Evolutionary conservation across 2,888 invertebrate species (phyloP).

Genomic region (Drosophila antonietae): DNA sequence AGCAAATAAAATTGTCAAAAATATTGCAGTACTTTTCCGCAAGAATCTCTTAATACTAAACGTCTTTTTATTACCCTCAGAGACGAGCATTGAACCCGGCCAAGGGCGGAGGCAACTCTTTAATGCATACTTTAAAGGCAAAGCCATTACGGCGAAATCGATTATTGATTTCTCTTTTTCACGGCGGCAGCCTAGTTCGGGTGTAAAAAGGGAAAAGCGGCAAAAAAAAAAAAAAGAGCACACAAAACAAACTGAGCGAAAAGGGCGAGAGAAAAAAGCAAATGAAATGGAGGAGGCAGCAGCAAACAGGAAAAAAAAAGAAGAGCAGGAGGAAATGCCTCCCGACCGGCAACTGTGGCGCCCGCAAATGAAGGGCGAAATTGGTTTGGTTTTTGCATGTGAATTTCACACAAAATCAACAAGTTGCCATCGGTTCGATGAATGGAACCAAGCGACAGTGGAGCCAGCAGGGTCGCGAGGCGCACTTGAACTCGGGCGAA

Average conservation of each 20-base stretch:
- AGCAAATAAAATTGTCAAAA: too few relatives aligned
- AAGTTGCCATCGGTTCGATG: constrained; percentile 81
- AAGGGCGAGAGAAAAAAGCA: constrained; percentile 14
- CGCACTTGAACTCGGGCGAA: constrained; percentile 69
- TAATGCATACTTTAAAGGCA: constrained; percentile 57
- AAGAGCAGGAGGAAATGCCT: constrained; percentile 12
- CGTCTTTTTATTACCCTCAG: not conserved
- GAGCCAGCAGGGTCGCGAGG: constrained; percentile 23
- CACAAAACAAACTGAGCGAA: constrained; percentile 58
- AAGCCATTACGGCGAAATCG: constrained; percentile 60
- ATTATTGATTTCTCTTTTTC: constrained; percentile 70
- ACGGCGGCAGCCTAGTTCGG: constrained; percentile 67
- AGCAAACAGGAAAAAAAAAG: not conserved
- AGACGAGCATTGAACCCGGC: constrained; percentile 22
- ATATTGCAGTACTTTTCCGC: not conserved
- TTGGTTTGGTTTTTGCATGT: constrained; percentile 80
- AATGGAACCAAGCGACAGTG: constrained; percentile 47
- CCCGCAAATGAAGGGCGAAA: constrained; percentile 77
- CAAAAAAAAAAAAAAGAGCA: constrained; percentile 40
- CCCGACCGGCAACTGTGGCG: constrained; percentile 52
- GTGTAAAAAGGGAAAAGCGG: constrained; percentile 41
- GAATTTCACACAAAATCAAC: constrained; percentile 79
- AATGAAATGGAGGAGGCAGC: constrained; percentile 6
- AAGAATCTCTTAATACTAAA: not conserved
- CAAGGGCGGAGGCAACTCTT: constrained; percentile 29